These are phyloP conservation scores for Anguilla anguilla DNA, from an alignment of 2,797 vertebrate genomes.

Conservation along the genomic window DNA sequence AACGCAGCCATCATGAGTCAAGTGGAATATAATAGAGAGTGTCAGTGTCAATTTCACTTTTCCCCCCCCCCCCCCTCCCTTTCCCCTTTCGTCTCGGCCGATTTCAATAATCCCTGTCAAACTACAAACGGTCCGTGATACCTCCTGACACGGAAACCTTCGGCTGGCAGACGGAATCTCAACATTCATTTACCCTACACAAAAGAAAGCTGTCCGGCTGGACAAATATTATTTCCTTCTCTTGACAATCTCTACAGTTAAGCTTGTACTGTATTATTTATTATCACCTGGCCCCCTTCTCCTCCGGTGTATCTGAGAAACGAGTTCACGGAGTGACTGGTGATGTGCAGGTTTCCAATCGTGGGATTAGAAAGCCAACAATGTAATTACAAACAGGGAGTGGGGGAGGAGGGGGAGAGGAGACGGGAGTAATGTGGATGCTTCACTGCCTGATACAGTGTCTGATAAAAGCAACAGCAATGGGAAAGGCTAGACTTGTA, in stretches of 20 bases:
- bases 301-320: constrained; percentile 70
- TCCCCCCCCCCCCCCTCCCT: constrained; percentile 81
- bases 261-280: constrained; percentile 91
- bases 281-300: constrained; percentile 39
- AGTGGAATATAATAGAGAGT: constrained; percentile 93
- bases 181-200: constrained; percentile 96
- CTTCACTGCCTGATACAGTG: not conserved
- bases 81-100: constrained; percentile 80
- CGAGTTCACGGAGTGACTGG: constrained; percentile 71
- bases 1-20: constrained; percentile 91
- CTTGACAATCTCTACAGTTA: constrained; percentile 90
- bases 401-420: constrained; percentile 36
- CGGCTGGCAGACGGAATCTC: constrained; percentile 90
- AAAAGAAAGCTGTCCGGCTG: constrained; percentile 95
- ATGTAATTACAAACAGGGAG: constrained; percentile 72
- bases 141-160: constrained; percentile 87
- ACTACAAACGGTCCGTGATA: constrained; percentile 91
- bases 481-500: constrained; percentile 62
- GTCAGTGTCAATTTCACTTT: constrained; percentile 97
- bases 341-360: constrained; percentile 73
- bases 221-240: constrained; percentile 97
- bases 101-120: constrained; percentile 99
- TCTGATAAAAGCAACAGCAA: constrained; percentile 36
- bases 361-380: constrained; percentile 79
- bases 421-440: not conserved